These are phyloP conservation scores for Hemibagrus wyckioides DNA, from an alignment of 2,113 vertebrate genomes.

Conservation along the genomic window DNA sequence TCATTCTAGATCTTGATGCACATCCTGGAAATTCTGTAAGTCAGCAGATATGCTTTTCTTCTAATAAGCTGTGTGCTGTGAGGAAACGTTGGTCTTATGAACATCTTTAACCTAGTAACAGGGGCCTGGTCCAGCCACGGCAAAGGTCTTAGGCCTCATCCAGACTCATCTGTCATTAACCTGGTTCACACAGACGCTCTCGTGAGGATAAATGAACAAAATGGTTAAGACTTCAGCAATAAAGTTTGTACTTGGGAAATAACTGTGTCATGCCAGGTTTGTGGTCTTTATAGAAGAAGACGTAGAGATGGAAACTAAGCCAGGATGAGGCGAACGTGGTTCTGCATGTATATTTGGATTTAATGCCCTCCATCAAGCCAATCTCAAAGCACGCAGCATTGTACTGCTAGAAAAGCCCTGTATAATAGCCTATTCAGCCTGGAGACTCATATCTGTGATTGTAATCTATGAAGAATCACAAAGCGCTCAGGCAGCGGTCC, in stretches of 20 bases:
- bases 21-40: not conserved
- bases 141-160: not conserved
- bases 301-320: constrained; percentile 17
- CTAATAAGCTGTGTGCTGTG: not conserved
- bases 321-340: constrained; percentile 19
- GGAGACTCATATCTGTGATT: constrained; percentile 62
- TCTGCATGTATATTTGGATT: constrained; percentile 39
- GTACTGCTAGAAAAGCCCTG: not conserved
- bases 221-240: constrained; percentile 37
- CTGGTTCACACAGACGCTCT: not conserved
- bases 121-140: not conserved
- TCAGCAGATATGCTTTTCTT: not conserved
- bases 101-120: not conserved
- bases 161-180: not conserved
- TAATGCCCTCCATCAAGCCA: constrained; percentile 39
- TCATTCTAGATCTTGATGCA: not conserved
- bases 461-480: constrained; percentile 68
- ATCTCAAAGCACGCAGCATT: constrained; percentile 28
- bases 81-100: not conserved
- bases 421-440: constrained; percentile 57
- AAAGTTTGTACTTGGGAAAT: constrained; percentile 37
- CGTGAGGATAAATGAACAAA: not conserved
- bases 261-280: constrained; percentile 37
- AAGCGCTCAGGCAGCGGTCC: constrained; percentile 57
- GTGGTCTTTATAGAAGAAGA: constrained; percentile 27